A percentile compares a stretch with the other conserved stretches of the same genome.
phyloP scores from a whole-genome alignment of 1,140 invertebrate genomes.

The Meloidogyne exigua region DNA sequence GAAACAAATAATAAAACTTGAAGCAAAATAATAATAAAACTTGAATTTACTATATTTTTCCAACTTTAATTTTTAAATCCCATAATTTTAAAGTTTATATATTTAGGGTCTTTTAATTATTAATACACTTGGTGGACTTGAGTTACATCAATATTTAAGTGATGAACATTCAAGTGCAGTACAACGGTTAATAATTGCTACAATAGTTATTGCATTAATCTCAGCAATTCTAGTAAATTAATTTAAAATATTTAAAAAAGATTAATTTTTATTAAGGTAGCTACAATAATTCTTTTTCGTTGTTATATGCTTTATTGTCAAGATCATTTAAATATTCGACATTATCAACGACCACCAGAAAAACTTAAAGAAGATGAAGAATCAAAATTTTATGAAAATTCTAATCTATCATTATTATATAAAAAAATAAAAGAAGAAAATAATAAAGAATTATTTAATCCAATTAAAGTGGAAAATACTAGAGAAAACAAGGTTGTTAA shows the following conservation, averaged over 20 bases:
- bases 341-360: constrained; percentile 29
- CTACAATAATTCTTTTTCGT: constrained; percentile 31
- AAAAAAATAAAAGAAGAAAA: not conserved
- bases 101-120: constrained; percentile 3
- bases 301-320: constrained; percentile 41
- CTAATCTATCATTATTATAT: not conserved
- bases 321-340: constrained; percentile 36
- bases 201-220: constrained; percentile 32
- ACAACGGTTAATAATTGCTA: constrained; percentile 28
- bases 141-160: constrained; percentile 8
- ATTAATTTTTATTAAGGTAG: constrained; percentile 25
- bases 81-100: not conserved
- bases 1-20: too few relatives aligned
- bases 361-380: not conserved
- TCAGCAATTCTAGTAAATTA: constrained; percentile 24
- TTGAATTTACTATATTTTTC: too few relatives aligned
- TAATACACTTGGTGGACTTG: constrained; percentile 7
- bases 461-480: not conserved
- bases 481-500: not conserved
- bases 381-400: not conserved
- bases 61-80: not conserved
- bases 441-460: not conserved
- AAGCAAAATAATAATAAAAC: too few relatives aligned
- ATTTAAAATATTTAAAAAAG: constrained; percentile 5
- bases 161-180: constrained; percentile 21